Evolutionary conservation across 2,797 vertebrate genomes (phyloP), one percentile per base, ranked within the genome.

Genomic region (Rhinatrema bivittatum): DNA sequence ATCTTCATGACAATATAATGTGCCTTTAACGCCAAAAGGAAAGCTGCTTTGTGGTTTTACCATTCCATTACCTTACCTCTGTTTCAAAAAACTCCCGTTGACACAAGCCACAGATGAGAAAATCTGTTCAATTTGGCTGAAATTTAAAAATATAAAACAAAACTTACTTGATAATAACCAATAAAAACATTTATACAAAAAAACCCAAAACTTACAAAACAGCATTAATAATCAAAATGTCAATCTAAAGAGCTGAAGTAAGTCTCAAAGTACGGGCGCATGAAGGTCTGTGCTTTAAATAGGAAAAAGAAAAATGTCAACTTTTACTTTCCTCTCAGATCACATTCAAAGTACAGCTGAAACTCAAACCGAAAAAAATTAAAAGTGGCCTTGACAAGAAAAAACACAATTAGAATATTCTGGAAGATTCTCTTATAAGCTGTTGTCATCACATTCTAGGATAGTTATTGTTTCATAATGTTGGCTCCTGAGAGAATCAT

Each of bases 51-150:
- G n/a, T n/a, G n/a, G n/a, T n/a, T n/a, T n/a, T n/a, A n/a, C n/a
- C n/a, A n/a, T n/a, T n/a, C n/a, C n/a, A n/a, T n/a, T n/a, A n/a
- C n/a, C n/a, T 61, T 84, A 91, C 89, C 86, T 85, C 71, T 56
- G 66, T 9, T 72, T 63, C 32, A 88, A 62, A 54, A 94, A 93
- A 53, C 84, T 87, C 56, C 66, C 72, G 7, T 78, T 90, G 45
- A 91, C 27, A 61, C 73, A 77, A 16, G 82, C 81, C 21, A 72
- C 66, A 18, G 81, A 89, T 29, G 87, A 88, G 59, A 91, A 88
- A 17, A 65, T 67, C 32, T 53, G 15, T 26, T 7, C 36, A 31
- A 83, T 63, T 39, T 31, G 43, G 55, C 81, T 82, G 36, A 57
- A n/a, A 29, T 40, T 28, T 19, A 48, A 16, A 35, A 25, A 32